A percentile compares a stretch with the other conserved stretches of the same genome.
phyloP scores from a whole-genome alignment of 1,140 invertebrate genomes.

The roundworm (Caenorhabditis elegans) region WBcel235 BX284605.5:7774501-7775000 shows the following conservation, averaged over 20 bases:
- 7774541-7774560: not conserved
- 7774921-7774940: slow-evolving; percentile 12
- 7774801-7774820: not conserved
- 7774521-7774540: not conserved
- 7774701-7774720: slow-evolving; percentile 16
- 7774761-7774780: slow-evolving; percentile 24
- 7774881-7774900: not conserved
- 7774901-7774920: slow-evolving; percentile 27
- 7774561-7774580: not conserved
- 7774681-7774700: slow-evolving; percentile 21
- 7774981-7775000: too few relatives aligned
- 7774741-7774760: not conserved
- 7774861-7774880: not conserved
- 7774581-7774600: slow-evolving; percentile 16
- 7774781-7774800: not conserved
- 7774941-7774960: not conserved
- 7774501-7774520: not conserved
- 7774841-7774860: not conserved
- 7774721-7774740: slow-evolving; percentile 5
- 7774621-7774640: not conserved
- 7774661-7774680: not conserved
- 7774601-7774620: not conserved
- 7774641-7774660: not conserved
- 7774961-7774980: too few relatives aligned
- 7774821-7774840: too few relatives aligned